Percentiles rank a stretch among this genome's conserved stretches.
Conservation (phyloP, 2,113 vertebrate genomes). For the Hiodon alosoides region DNA sequence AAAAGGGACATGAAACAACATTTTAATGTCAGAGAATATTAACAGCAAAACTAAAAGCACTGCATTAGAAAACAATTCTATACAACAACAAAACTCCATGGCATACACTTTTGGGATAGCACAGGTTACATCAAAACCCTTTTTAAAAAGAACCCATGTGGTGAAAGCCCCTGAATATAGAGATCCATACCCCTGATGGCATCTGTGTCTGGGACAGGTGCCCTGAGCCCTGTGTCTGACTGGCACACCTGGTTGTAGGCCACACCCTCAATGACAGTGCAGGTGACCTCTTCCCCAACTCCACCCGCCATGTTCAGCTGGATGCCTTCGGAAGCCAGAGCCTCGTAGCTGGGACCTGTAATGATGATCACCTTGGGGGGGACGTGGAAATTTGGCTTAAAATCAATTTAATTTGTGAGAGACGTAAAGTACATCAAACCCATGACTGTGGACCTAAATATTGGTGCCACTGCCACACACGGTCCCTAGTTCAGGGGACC, state of each 20-base stretch:
- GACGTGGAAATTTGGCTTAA: neutral
- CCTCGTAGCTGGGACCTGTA: constrained; percentile 74
- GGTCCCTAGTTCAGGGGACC: too few relatives aligned
- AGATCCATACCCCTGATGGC: constrained; percentile 45
- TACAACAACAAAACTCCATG: neutral
- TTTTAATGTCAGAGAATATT: neutral
- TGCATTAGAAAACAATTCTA: neutral
- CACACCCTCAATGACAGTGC: constrained; percentile 69
- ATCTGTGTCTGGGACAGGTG: constrained; percentile 44
- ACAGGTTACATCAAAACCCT: neutral
- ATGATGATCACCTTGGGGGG: constrained; percentile 75
- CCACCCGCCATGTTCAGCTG: constrained; percentile 67
- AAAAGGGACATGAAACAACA: too few relatives aligned
- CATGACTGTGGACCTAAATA: too few relatives aligned
- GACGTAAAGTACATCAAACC: too few relatives aligned
- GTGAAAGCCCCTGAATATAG: too few relatives aligned
- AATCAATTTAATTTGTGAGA: too few relatives aligned
- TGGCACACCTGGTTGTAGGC: constrained; percentile 63
- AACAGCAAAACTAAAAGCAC: neutral
- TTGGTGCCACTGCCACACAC: too few relatives aligned
- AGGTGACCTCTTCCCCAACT: constrained; percentile 69
- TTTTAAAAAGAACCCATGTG: neutral
- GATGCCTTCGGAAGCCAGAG: constrained; percentile 74
- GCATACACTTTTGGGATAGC: neutral
- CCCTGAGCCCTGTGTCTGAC: constrained; percentile 38